Conservation (phyloP, 1,140 invertebrate species). For the Pectinophora gossypiella region DNA sequence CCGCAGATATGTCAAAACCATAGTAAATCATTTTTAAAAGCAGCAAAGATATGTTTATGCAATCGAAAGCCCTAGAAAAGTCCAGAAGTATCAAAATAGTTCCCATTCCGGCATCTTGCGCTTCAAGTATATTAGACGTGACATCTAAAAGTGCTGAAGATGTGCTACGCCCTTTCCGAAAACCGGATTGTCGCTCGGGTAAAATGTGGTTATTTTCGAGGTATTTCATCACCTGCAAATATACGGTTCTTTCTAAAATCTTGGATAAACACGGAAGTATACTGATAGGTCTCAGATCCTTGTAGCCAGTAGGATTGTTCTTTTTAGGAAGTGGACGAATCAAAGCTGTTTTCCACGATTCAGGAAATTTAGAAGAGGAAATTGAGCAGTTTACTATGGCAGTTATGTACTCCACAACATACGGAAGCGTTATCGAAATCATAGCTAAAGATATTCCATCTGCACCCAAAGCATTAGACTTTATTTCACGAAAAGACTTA, state of each 20-base stretch:
- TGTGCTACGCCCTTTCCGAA: neutral
- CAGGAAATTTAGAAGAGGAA: neutral
- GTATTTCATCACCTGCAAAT: neutral
- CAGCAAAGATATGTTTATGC: neutral
- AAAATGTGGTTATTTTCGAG: neutral
- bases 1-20: neutral
- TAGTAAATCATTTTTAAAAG: neutral
- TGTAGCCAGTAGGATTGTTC: neutral
- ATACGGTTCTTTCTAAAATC: neutral
- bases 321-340: neutral
- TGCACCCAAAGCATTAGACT: neutral
- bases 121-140: too few relatives aligned
- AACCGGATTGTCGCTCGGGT: neutral
- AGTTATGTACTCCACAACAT: neutral
- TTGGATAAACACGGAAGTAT: neutral
- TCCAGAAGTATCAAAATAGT: neutral
- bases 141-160: too few relatives aligned
- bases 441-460: neutral
- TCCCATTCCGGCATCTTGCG: neutral
- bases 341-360: neutral
- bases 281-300: neutral
- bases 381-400: neutral
- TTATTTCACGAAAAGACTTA: neutral
- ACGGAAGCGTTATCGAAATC: neutral
- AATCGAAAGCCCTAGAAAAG: slow-evolving; percentile 1